These are phyloP conservation scores for Marasmarcha lunaedactyla DNA, from an alignment of 2,888 invertebrate genomes.

Conservation along the genomic window DNA sequence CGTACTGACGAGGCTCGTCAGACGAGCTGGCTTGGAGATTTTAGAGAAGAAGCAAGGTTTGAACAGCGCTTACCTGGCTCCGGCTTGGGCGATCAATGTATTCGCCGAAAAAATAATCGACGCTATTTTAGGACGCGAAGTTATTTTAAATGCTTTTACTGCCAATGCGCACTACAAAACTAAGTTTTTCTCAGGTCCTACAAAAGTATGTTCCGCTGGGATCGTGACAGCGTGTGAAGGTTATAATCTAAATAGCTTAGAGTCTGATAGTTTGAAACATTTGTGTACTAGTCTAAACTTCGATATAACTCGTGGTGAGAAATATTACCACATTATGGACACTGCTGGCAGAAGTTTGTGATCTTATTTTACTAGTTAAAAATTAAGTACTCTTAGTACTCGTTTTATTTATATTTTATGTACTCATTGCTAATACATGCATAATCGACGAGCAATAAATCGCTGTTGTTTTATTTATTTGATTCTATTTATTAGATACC, in stretches of 20 bases:
- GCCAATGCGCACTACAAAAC: constrained; percentile 42
- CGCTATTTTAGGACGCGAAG: constrained; percentile 29
- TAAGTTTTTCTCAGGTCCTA: constrained; percentile 40
- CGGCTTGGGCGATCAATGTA: constrained; percentile 41
- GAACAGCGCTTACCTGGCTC: constrained; percentile 29
- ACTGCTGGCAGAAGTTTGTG: not conserved
- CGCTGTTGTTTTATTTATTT: too few relatives aligned
- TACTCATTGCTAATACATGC: too few relatives aligned
- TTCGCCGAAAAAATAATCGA: constrained; percentile 32
- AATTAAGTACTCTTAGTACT: too few relatives aligned
- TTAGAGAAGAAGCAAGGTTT: constrained; percentile 29
- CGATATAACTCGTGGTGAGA: constrained; percentile 36
- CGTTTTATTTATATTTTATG: too few relatives aligned
- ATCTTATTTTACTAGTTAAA: too few relatives aligned
- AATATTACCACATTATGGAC: constrained; percentile 25
- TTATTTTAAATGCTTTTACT: constrained; percentile 29
- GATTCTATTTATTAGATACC: too few relatives aligned
- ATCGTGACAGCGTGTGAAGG: constrained; percentile 26
- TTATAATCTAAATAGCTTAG: constrained; percentile 31
- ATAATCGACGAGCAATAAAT: too few relatives aligned
- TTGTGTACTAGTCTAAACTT: constrained; percentile 28
- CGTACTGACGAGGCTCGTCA: constrained; percentile 32
- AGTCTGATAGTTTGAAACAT: constrained; percentile 24
- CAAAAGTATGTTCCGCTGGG: constrained; percentile 30
- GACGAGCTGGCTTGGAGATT: constrained; percentile 36